Percentiles rank a stretch among this genome's conserved stretches.
phyloP scores from a whole-genome alignment of 2,113 vertebrate genomes.

The Vulpes lagopus region DNA sequence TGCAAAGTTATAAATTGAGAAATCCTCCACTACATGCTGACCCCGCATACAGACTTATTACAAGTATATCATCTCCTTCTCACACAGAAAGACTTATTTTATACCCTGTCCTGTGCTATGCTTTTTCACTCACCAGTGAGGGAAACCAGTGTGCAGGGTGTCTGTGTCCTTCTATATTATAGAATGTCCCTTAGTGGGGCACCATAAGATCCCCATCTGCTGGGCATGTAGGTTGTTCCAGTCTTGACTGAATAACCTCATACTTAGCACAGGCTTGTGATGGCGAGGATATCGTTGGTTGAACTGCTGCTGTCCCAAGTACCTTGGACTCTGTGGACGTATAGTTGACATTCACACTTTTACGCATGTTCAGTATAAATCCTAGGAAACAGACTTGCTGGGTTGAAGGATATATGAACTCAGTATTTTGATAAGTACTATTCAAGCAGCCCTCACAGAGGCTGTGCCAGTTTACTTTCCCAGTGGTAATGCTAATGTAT shows the following conservation, averaged over 20 bases:
- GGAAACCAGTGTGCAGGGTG: background rate
- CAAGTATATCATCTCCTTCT: background rate
- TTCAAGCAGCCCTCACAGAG: too few relatives aligned
- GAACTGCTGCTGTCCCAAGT: background rate
- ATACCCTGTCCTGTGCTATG: background rate
- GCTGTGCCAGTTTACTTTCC: background rate
- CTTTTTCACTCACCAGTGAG: background rate
- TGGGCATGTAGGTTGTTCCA: background rate
- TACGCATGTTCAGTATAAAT: background rate
- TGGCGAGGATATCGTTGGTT: background rate
- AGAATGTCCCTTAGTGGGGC: background rate
- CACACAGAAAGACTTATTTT: accelerated
- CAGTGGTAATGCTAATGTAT: background rate
- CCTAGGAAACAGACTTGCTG: background rate
- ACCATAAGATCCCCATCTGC: background rate
- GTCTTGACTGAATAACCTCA: background rate
- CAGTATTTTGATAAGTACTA: background rate
- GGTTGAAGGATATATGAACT: background rate
- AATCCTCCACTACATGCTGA: background rate
- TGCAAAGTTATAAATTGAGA: background rate
- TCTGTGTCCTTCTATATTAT: background rate
- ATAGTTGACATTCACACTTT: background rate
- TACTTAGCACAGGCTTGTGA: accelerated
- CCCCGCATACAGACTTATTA: background rate
- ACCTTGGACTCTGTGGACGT: too few relatives aligned